Evolutionary conservation across 2,113 vertebrate species (phyloP).

Genomic region (Chaenocephalus aceratus): DNA sequence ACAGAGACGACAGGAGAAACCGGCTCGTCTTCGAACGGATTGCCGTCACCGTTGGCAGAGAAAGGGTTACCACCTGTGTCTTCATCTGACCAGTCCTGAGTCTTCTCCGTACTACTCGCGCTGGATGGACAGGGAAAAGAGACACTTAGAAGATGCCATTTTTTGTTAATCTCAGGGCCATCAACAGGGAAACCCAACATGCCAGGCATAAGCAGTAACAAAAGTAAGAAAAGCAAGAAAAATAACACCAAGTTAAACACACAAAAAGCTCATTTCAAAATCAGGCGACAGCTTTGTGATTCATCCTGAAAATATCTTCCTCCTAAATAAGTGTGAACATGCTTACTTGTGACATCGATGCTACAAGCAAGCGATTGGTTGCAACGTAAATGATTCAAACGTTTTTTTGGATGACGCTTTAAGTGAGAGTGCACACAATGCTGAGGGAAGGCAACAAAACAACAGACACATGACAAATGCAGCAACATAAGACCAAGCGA

Average conservation of each 20-base stretch:
- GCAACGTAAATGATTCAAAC: constrained; percentile 28
- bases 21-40: constrained; percentile 94
- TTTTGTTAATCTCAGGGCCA: background rate
- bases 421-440: constrained; percentile 28
- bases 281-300: constrained; percentile 11
- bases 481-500: constrained; percentile 42
- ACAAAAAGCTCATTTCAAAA: constrained; percentile 39
- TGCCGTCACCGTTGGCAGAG: constrained; percentile 90
- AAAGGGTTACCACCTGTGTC: constrained; percentile 92
- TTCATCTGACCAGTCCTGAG: constrained; percentile 93
- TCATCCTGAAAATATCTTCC: constrained; percentile 20
- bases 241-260: constrained; percentile 32
- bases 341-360: constrained; percentile 17
- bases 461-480: constrained; percentile 14
- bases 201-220: constrained; percentile 37
- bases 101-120: constrained; percentile 90
- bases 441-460: constrained; percentile 18
- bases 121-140: constrained; percentile 65
- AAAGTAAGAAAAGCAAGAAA: constrained; percentile 34
- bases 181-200: constrained; percentile 41
- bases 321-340: constrained; percentile 36
- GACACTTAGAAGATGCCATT: constrained; percentile 20
- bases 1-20: constrained; percentile 83
- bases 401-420: constrained; percentile 19
- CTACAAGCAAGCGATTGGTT: constrained; percentile 35